Percentiles rank a stretch among this genome's conserved stretches.
Conservation (phyloP, 2,797 vertebrate species). For the Nannoperca australis region DNA sequence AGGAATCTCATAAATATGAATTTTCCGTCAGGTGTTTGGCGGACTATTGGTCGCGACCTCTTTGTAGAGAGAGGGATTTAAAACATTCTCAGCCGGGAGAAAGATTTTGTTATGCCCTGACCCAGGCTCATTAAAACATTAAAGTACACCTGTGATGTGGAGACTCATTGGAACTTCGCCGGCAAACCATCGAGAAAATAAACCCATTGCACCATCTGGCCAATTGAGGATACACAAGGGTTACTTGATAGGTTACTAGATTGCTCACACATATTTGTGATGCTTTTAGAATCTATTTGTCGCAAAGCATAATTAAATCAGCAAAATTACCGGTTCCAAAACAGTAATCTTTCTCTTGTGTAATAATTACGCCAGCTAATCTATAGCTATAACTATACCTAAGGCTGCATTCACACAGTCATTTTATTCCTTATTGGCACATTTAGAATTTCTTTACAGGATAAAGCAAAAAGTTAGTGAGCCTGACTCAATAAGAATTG, state of each 20-base stretch:
- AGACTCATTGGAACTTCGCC: slow-evolving; percentile 42
- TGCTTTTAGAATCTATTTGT: slow-evolving; percentile 21
- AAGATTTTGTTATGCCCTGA: slow-evolving; percentile 53
- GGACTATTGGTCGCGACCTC: slow-evolving; percentile 48
- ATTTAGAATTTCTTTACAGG: neutral
- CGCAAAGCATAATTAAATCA: slow-evolving; percentile 19
- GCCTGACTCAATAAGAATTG: neutral
- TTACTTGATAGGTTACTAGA: slow-evolving; percentile 29
- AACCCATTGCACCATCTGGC: slow-evolving; percentile 41
- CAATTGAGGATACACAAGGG: slow-evolving; percentile 31
- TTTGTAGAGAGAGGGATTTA: slow-evolving; percentile 42
- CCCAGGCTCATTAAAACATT: slow-evolving; percentile 59
- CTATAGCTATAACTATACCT: neutral
- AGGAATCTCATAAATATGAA: slow-evolving; percentile 53
- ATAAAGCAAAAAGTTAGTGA: neutral
- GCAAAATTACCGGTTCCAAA: slow-evolving; percentile 8
- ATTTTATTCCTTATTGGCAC: neutral
- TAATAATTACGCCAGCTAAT: slow-evolving; percentile 7
- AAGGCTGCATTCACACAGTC: neutral
- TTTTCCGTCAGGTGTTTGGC: slow-evolving; percentile 43
- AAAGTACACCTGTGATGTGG: slow-evolving; percentile 44
- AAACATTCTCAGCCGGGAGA: slow-evolving; percentile 43
- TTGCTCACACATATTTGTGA: slow-evolving; percentile 29
- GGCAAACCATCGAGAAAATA: slow-evolving; percentile 26
- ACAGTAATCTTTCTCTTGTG: neutral